Evolutionary conservation across 2,888 invertebrate species (phyloP).

Genomic region (Zaprionus lineosus): DNA sequence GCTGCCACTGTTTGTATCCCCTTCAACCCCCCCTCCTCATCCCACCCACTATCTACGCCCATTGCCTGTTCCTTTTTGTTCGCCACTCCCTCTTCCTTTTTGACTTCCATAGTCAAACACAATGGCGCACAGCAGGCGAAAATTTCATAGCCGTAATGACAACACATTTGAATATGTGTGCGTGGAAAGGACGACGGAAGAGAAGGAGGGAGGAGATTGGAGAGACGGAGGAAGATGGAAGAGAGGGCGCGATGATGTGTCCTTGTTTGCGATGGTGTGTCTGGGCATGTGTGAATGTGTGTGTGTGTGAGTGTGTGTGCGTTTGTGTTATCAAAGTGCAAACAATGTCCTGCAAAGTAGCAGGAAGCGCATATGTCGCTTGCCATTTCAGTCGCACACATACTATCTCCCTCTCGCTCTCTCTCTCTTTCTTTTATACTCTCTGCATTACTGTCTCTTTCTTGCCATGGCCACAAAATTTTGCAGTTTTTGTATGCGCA

Average conservation of each 20-base stretch:
- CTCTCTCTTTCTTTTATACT: no score
- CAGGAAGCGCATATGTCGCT: constrained; percentile 70
- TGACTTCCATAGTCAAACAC: constrained; percentile 57
- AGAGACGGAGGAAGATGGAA: no score
- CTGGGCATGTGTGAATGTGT: constrained; percentile 10
- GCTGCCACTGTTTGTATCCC: no score
- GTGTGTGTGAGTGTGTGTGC: constrained; percentile 13
- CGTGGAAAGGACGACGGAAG: no score
- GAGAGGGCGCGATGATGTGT: no score
- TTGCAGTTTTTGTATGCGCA: constrained; percentile 71
- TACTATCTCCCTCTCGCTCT: no score
- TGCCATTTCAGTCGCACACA: no score
- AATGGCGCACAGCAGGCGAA: constrained; percentile 70
- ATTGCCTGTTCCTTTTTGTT: no score
- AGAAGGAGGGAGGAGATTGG: no score
- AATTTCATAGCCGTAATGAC: constrained; percentile 72
- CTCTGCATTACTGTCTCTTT: no score
- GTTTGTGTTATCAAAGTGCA: constrained; percentile 69
- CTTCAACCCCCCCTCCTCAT: background rate
- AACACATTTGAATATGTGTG: constrained; percentile 34
- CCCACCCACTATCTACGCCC: no score
- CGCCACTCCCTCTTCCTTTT: background rate
- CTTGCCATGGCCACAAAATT: constrained; percentile 52
- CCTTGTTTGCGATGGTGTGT: no score
- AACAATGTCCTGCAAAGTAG: constrained; percentile 78